Evolutionary conservation across 2,797 vertebrate genomes (phyloP), one percentile per base, ranked within the genome.

Genomic region (Sebastes diaconus): DNA sequence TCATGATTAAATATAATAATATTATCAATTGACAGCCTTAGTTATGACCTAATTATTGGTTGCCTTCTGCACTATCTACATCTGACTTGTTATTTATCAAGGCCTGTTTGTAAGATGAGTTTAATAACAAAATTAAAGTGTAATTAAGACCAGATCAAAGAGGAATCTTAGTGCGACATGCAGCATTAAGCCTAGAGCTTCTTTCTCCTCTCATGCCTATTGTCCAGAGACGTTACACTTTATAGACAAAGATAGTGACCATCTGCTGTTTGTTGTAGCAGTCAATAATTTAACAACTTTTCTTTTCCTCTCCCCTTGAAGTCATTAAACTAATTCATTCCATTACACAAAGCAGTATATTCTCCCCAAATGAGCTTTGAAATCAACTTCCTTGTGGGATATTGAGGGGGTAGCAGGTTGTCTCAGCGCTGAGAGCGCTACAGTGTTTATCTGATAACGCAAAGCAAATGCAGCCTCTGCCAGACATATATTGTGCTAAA

Each of bases 221-320:
- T 59, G 34, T 65, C 14, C 52, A 54, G 39, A 75, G 34, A 75
- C 29, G 65, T 30, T 25, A 18, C 7, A 22, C 36, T 39, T 24
- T 73, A 72, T 36, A 71, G 68, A 74, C 42, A 78, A 78, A 78
- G 27, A 77, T 18, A 20, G 60, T n/a, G 25, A 60, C 76, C 73
- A 79, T 84, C 74, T 84, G 78, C 52, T 77, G 65, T 80, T 83
- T 72, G 77, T n/a, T 54, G 50, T 16, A 39, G 64, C 14, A 16
- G 10, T 80, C 54, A 86, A 39, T 76, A 65, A 75, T 74, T 72
- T 73, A 32, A 7, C 55, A 77, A 61, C 27, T 57, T 64, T 36
- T 57, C 32, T 46, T 18, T 46, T 46, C 42, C 60, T 58, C 4
- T 60, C 9, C 30, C 1, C 11, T 50, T 80, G 9, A 71, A 73